Percentiles rank a stretch among this genome's conserved stretches.
Conservation (phyloP, 1,140 invertebrate species). For the Leptopilina clavipes region DNA sequence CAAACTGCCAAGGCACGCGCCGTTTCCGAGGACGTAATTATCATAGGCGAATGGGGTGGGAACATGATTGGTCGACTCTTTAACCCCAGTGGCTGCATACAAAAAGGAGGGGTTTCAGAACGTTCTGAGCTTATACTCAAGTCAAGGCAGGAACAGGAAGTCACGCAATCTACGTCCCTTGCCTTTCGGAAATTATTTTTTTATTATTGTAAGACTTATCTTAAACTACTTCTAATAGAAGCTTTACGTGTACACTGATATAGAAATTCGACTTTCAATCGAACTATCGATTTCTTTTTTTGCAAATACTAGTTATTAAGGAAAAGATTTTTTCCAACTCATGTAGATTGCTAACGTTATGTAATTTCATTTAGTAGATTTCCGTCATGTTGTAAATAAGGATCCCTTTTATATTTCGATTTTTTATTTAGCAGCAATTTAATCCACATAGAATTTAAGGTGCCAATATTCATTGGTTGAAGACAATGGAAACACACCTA, state of each 20-base stretch:
- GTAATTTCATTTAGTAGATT: too few species aligned
- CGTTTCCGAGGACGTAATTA: conserved; percentile 68
- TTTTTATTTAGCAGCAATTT: too few species aligned
- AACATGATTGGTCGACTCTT: conserved; percentile 34
- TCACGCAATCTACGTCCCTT: conserved; percentile 64
- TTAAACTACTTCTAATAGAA: conserved; percentile 17
- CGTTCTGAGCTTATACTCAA: conserved; percentile 50
- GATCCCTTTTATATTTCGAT: too few species aligned
- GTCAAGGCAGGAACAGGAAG: conserved; percentile 57
- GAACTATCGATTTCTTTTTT: not conserved
- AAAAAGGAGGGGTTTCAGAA: conserved; percentile 44
- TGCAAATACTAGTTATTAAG: too few species aligned
- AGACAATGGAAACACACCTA: too few species aligned
- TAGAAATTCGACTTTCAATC: not conserved
- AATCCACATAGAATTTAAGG: too few species aligned
- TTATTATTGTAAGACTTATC: conserved; percentile 1
- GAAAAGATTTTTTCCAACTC: too few species aligned
- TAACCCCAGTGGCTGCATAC: conserved; percentile 34
- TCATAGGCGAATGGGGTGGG: conserved; percentile 60
- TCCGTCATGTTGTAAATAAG: too few species aligned
- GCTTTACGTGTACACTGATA: conserved; percentile 15
- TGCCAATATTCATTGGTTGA: too few species aligned
- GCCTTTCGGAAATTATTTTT: conserved; percentile 53
- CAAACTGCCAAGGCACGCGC: conserved; percentile 67
- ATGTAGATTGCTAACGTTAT: too few species aligned